These are phyloP conservation scores for Oscheius sp. DNA, from an alignment of 2,888 invertebrate species.

Conservation along the genomic window DNA sequence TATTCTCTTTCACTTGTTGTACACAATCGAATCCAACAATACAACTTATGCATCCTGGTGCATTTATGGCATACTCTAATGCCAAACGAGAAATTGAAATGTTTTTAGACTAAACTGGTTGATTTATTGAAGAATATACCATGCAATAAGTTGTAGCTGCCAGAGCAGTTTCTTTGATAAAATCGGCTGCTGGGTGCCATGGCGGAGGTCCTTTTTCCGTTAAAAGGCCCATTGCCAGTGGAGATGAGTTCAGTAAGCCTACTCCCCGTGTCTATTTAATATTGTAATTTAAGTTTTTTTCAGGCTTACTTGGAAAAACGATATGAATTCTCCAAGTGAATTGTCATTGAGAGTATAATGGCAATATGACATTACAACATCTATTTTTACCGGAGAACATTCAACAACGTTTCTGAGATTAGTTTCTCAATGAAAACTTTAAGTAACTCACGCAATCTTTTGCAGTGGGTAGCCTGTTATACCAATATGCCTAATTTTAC, in stretches of 20 bases:
- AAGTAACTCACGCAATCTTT: slow-evolving; percentile 76
- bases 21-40: slow-evolving; percentile 57
- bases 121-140: slow-evolving; percentile 14
- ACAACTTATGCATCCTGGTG: slow-evolving; percentile 55
- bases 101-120: slow-evolving; percentile 50
- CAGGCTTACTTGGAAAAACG: slow-evolving; percentile 79
- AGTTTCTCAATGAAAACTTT: neutral
- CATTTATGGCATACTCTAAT: slow-evolving; percentile 58
- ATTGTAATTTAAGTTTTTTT: neutral
- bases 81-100: slow-evolving; percentile 58
- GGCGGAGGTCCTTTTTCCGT: slow-evolving; percentile 80
- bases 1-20: slow-evolving; percentile 41
- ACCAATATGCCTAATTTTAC: slow-evolving; percentile 82
- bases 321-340: slow-evolving; percentile 79
- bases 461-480: slow-evolving; percentile 84
- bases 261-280: slow-evolving; percentile 74
- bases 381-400: slow-evolving; percentile 76
- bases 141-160: slow-evolving; percentile 48
- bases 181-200: slow-evolving; percentile 84
- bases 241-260: slow-evolving; percentile 85
- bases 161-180: slow-evolving; percentile 71
- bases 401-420: slow-evolving; percentile 64
- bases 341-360: slow-evolving; percentile 84
- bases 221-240: slow-evolving; percentile 84
- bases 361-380: slow-evolving; percentile 81